phyloP scores from a whole-genome alignment of 2,113 vertebrate genomes.

The Hystrix brachyura region DNA sequence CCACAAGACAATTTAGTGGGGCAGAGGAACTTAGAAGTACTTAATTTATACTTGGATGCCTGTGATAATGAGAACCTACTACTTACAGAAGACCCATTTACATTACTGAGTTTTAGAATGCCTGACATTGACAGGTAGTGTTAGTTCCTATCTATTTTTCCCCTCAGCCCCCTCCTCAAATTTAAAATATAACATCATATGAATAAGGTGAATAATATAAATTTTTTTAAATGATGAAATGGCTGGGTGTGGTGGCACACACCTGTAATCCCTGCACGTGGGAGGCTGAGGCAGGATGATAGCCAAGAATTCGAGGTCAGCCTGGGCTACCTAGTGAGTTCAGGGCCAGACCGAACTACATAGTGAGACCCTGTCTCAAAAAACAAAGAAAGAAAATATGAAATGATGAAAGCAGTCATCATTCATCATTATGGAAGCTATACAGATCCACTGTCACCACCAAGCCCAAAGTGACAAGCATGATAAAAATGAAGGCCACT shows the following conservation, averaged over 20 bases:
- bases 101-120: neutral
- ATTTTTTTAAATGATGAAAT: neutral
- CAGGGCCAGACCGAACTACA: neutral
- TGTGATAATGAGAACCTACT: neutral
- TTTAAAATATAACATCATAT: neutral
- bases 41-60: neutral
- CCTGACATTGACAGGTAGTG: neutral
- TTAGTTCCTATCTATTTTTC: neutral
- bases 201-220: neutral
- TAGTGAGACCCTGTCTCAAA: neutral
- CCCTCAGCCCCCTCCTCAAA: neutral
- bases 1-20: neutral
- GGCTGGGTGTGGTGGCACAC: neutral
- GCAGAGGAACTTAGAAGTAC: neutral
- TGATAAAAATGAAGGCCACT: neutral
- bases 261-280: neutral
- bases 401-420: constrained; percentile 11
- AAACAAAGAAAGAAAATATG: neutral
- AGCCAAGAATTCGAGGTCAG: neutral
- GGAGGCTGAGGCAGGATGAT: neutral
- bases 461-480: neutral
- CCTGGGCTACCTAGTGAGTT: neutral
- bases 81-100: neutral
- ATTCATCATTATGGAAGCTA: neutral
- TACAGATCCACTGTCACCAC: neutral